Base-by-base conservation (phyloP, 2,797 vertebrate species). In the Carapus acus region DNA sequence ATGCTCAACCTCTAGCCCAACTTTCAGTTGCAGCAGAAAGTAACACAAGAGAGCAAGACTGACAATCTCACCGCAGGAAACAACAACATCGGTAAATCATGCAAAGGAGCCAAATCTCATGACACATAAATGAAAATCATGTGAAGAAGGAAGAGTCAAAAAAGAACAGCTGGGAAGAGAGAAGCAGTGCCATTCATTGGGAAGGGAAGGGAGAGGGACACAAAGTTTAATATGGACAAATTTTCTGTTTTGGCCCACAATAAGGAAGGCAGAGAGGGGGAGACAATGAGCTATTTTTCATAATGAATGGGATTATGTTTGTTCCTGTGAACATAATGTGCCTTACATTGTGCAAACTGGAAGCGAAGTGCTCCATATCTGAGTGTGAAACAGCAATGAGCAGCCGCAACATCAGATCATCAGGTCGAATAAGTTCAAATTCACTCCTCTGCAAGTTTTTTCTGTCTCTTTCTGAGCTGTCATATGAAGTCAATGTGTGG, bases 241-340 rank as follows among this genome's bases (percentile, higher is more conserved):
- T 7, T 11, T 7, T 33, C 8, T 3, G 12, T 8, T 11, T 13
- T 33, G 3, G 31, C 8, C 3, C 9, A 33, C 31, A 48, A 40
- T 27, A 15, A n/a, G 2, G 19, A 6, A 15, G 17, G 46, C 13
- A 15, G 4, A 39, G 17, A 43, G n/a, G 43, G 15, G 22, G 15
- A 21, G 23, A 27, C 39, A 39, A 53, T 15, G 14, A 36, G 7
- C 17, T 22, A 49, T 40, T 27, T 52, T n/a, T 44, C 46, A 34
- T 67, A 71, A 77, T 69, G 53, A 74, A 73, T 62, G 48, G 66
- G 72, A 56, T 54, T 78, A 62, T 69, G 66, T 67, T 73, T 49
- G 70, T 75, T 63, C 68, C 31, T 33, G 58, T 69, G 62, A 65
- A 74, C 63, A 73, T 45, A 71, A 79, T 60, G 65, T 54, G 67